Conservation (phyloP, 2,113 vertebrate genomes). For the Tichodroma muraria region DNA sequence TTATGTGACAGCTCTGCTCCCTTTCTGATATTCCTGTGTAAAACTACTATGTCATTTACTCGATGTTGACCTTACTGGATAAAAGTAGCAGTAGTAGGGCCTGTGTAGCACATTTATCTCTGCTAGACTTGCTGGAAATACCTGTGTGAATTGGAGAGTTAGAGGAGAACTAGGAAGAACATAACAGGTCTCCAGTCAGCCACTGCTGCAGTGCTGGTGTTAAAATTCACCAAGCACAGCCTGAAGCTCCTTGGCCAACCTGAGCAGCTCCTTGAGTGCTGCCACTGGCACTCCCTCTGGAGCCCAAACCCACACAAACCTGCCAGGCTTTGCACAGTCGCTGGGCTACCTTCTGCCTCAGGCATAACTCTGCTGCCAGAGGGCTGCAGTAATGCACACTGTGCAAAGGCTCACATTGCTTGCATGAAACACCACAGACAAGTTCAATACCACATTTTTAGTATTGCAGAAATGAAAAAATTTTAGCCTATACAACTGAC, state of each 20-base stretch:
- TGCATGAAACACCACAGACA: not conserved
- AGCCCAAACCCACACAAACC: not conserved
- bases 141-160: not conserved
- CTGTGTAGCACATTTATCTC: not conserved
- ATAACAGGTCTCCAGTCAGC: not conserved
- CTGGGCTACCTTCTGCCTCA: not conserved
- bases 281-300: not conserved
- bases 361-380: not conserved
- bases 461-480: not conserved
- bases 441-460: not conserved
- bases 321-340: not conserved
- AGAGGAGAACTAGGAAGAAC: not conserved
- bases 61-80: not conserved
- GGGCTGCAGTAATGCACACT: not conserved
- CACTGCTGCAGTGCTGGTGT: not conserved
- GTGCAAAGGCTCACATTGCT: rapidly evolving
- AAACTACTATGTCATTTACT: not conserved
- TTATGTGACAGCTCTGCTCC: not conserved
- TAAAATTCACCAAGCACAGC: not conserved
- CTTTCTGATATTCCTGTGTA: not conserved
- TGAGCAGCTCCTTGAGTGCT: not conserved
- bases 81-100: not conserved
- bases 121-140: not conserved
- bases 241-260: not conserved
- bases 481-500: not conserved